Conservation (phyloP, 2,888 invertebrate species). For the Parnassius smintheus region DNA sequence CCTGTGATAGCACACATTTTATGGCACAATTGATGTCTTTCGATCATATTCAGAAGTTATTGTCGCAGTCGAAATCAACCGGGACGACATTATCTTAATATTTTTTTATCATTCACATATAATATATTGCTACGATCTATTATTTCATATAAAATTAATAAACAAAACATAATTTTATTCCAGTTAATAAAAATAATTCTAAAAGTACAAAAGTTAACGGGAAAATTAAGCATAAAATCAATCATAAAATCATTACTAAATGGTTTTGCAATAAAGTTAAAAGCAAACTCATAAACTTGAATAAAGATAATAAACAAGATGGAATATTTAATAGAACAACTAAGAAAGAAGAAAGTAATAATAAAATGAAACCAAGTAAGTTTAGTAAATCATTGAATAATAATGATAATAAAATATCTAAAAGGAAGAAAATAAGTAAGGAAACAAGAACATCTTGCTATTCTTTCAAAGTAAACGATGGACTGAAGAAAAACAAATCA, state of each 20-base stretch:
- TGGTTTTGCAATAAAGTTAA: not conserved
- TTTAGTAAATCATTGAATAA: not conserved
- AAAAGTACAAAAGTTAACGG: not conserved
- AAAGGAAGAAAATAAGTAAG: not conserved
- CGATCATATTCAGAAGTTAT: too few species aligned
- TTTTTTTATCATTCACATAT: too few species aligned
- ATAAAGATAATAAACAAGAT: not conserved
- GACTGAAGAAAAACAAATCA: constrained; percentile 3
- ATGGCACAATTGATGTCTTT: too few species aligned
- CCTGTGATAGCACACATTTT: too few species aligned
- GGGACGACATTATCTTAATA: too few species aligned
- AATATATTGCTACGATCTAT: too few species aligned
- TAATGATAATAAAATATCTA: not conserved
- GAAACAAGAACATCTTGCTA: not conserved
- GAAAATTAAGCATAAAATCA: not conserved
- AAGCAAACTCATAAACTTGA: not conserved
- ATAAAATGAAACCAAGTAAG: not conserved
- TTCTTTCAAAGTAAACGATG: too few species aligned
- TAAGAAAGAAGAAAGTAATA: constrained; percentile 10
- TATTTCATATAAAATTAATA: too few species aligned
- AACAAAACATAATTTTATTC: not conserved
- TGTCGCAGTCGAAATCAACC: too few species aligned
- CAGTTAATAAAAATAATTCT: not conserved
- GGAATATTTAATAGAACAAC: not conserved
- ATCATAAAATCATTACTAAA: not conserved